Conservation (phyloP, 2,888 invertebrate species). For the Plagiodera versicolora region DNA sequence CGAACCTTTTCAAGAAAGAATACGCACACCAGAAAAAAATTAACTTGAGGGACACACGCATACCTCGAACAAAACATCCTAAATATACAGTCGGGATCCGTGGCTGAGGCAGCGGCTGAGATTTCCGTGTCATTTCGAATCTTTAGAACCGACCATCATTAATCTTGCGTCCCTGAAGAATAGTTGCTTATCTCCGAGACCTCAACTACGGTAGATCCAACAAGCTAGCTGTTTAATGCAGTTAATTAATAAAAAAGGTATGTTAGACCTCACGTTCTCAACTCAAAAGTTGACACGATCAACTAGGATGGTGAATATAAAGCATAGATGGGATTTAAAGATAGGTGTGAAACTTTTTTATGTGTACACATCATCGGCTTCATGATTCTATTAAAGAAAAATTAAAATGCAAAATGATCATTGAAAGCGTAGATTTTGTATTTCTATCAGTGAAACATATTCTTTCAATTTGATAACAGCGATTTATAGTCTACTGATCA, state of each 20-base stretch:
- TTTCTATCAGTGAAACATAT: too few species aligned
- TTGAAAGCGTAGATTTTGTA: too few species aligned
- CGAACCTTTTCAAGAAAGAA: slow-evolving; percentile 20
- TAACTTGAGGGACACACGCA: slow-evolving; percentile 41
- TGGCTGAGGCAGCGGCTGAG: slow-evolving; percentile 53
- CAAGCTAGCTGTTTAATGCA: slow-evolving; percentile 47
- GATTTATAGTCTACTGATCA: too few species aligned
- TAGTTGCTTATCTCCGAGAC: slow-evolving; percentile 45
- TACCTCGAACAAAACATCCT: slow-evolving; percentile 51
- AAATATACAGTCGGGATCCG: slow-evolving; percentile 51
- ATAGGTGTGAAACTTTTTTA: too few species aligned
- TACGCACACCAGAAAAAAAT: slow-evolving; percentile 13
- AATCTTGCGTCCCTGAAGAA: slow-evolving; percentile 51
- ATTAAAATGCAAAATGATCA: too few species aligned
- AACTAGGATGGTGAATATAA: neutral
- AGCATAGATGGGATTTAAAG: neutral
- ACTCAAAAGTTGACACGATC: slow-evolving; percentile 33
- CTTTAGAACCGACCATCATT: slow-evolving; percentile 54
- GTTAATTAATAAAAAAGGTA: slow-evolving; percentile 50
- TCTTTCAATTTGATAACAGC: too few species aligned
- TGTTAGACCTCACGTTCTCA: slow-evolving; percentile 39
- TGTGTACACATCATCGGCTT: too few species aligned
- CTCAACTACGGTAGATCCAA: slow-evolving; percentile 43
- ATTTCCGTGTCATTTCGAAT: slow-evolving; percentile 58
- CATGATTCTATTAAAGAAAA: too few species aligned